These are phyloP conservation scores for Anguilla japonica DNA, from an alignment of 2,113 vertebrate species.

Conservation along the genomic window DNA sequence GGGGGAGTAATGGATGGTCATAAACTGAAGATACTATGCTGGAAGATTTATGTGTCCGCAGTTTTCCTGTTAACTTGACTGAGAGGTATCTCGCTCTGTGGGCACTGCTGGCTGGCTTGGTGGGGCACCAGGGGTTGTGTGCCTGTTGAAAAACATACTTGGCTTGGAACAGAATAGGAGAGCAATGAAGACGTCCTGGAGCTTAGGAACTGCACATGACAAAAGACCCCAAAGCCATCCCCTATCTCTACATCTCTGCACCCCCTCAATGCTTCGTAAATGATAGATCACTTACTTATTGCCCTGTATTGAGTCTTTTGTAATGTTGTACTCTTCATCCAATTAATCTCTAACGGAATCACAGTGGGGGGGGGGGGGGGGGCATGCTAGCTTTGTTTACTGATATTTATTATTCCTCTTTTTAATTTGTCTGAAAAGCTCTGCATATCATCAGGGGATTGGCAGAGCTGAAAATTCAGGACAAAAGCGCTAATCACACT, in stretches of 20 bases:
- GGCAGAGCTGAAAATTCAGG: background rate
- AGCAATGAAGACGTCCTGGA: background rate
- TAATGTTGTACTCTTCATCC: constrained; percentile 63
- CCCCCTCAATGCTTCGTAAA: constrained; percentile 59
- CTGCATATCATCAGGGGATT: background rate
- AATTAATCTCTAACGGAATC: constrained; percentile 64
- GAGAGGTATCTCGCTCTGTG: background rate
- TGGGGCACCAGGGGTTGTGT: background rate
- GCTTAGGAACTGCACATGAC: background rate
- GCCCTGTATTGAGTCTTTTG: constrained; percentile 54
- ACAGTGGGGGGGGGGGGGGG: constrained; percentile 46
- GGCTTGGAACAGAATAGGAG: background rate
- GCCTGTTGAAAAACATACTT: background rate
- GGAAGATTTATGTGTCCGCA: too few relatives aligned
- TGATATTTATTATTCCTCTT: constrained; percentile 46
- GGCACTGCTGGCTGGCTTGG: background rate
- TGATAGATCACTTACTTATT: constrained; percentile 60
- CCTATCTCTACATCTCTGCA: constrained; percentile 45
- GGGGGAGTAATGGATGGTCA: background rate
- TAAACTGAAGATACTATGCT: constrained; percentile 1
- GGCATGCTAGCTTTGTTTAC: constrained; percentile 33
- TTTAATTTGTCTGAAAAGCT: constrained; percentile 32
- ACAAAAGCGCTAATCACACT: background rate
- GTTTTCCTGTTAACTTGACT: background rate
- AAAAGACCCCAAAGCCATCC: background rate